Evolutionary conservation across 2,113 vertebrate species (phyloP), one percentile per base, ranked within the genome.

Genomic region (Campylomormyrus tamandua): DNA sequence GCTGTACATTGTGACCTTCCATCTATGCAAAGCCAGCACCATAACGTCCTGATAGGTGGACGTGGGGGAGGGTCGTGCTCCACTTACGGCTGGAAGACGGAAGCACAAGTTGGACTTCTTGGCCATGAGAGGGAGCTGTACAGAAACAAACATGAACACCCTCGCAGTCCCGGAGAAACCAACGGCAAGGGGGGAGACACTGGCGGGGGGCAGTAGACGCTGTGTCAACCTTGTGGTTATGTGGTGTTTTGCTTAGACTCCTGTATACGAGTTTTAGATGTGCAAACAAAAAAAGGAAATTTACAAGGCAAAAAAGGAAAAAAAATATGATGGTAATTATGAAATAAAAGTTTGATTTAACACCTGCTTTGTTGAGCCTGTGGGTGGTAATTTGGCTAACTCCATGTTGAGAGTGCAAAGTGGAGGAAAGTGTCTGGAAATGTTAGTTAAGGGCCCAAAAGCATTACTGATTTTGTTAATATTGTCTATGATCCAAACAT

Each of bases 271-370:
- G 85, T 66, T 88, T 88, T 88, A 88, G 87, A 66, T 88, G 87
- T 88, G 56, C 87, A 88, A 87, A 87, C 48, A 46, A 88, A 66
- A 62, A 66, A 66, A 66, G 87, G 87, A 88, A 88, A 66, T 88
- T 84, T 87, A 87, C 48, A 56, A 52, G 85, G 85, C 48, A 31
- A 87, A 87, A 87, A 87, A 87, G 46, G 84, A 52, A 87, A 87
- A 86, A 87, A 87, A 87, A 39, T 46, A 58, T 88, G 52, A 45
- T 88, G 56, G 39, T 42, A 56, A 66, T 66, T 24, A 88, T 46
- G 56, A 88, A 88, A 88, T 88, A 88, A 88, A 88, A 66, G 53
- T 88, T 88, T 88, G 87, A 88, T 88, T 66, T 88, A 88, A 88
- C 87, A 88, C 27, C 21, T 24, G 35, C 87, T 62, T 46, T 17